These are phyloP conservation scores for Tuta absoluta DNA, from an alignment of 2,888 invertebrate species.

Conservation along the genomic window DNA sequence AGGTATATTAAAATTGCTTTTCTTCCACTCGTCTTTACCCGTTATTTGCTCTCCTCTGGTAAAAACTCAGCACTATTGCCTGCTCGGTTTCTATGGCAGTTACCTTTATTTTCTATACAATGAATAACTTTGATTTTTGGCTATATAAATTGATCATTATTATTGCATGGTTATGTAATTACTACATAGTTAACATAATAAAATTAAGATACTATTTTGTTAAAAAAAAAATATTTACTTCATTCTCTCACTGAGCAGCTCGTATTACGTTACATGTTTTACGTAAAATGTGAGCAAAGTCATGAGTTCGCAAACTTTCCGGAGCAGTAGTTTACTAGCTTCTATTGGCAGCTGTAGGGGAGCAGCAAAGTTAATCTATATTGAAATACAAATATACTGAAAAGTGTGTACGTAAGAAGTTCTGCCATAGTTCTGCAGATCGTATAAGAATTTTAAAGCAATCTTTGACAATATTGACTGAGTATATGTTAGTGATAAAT, in stretches of 20 bases:
- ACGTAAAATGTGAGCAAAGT: slow-evolving; percentile 5
- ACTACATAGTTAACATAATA: background rate
- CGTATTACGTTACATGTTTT: slow-evolving; percentile 3
- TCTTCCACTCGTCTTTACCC: no score
- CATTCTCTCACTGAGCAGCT: background rate
- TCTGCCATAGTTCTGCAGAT: no score
- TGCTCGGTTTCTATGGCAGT: no score
- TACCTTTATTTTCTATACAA: no score
- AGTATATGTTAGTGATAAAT: background rate
- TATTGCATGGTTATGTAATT: background rate
- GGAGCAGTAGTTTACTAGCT: background rate
- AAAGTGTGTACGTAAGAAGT: no score
- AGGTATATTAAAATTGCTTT: background rate
- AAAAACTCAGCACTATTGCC: no score
- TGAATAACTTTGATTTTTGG: no score
- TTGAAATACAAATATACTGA: no score
- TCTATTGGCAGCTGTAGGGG: background rate
- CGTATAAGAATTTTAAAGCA: no score
- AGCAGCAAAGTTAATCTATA: background rate
- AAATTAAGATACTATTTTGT: background rate
- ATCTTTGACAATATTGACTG: background rate
- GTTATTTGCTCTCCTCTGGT: no score
- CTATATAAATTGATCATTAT: no score
- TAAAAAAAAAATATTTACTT: background rate
- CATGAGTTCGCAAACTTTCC: background rate